These are phyloP conservation scores for Cybosia mesomella DNA, from an alignment of 2,888 invertebrate species.

Conservation along the genomic window DNA sequence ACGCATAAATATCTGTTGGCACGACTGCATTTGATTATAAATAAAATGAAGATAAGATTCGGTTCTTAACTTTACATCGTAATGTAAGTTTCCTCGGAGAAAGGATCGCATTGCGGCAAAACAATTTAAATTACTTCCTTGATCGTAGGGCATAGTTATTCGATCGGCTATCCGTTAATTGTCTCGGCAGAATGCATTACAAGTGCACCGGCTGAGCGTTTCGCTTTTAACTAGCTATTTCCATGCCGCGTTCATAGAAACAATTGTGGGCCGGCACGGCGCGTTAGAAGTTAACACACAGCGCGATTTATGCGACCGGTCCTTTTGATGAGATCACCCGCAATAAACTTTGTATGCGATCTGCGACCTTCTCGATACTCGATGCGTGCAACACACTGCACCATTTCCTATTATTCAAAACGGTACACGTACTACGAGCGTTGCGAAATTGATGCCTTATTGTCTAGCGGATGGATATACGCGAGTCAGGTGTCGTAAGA, in stretches of 20 bases:
- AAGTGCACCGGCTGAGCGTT: conserved; percentile 57
- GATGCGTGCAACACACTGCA: conserved; percentile 79
- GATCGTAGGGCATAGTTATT: conserved; percentile 46
- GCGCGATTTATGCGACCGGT: conserved; percentile 84
- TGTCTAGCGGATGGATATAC: conserved; percentile 71
- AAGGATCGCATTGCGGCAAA: conserved; percentile 28
- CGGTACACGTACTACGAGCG: conserved; percentile 64
- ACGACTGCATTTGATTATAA: conserved; percentile 53
- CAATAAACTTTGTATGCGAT: conserved; percentile 82
- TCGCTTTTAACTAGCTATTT: conserved; percentile 77
- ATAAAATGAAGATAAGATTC: conserved; percentile 27
- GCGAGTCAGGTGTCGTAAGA: conserved; percentile 62
- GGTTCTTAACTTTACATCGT: conserved; percentile 19
- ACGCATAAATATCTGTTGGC: conserved; percentile 62
- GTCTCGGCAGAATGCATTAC: conserved; percentile 56
- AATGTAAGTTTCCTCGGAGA: conserved; percentile 22
- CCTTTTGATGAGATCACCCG: conserved; percentile 85
- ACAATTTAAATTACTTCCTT: conserved; percentile 38
- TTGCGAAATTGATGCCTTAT: conserved; percentile 82
- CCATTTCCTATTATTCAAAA: conserved; percentile 83
- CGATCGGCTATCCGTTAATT: conserved; percentile 55
- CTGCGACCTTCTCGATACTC: conserved; percentile 81
- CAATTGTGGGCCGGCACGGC: conserved; percentile 86
- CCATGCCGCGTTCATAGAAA: conserved; percentile 87
- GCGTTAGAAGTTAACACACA: conserved; percentile 86